Evolutionary conservation across 2,888 invertebrate genomes (phyloP).

Genomic region (Phyto melanocephala): DNA sequence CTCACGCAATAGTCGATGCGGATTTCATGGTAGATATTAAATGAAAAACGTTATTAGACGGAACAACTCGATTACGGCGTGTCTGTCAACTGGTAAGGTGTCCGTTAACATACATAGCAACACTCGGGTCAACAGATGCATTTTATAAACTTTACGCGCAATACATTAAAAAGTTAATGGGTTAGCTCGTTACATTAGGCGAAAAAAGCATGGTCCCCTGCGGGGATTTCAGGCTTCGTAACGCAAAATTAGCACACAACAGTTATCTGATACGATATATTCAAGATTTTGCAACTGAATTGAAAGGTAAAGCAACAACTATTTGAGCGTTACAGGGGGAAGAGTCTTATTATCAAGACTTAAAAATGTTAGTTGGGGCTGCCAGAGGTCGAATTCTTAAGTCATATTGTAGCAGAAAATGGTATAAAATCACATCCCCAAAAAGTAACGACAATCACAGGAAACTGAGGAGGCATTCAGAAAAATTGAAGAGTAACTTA

Average conservation of each 20-base stretch:
- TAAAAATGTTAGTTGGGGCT: conserved; percentile 34
- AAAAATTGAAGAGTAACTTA: not conserved
- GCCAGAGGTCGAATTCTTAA: conserved; percentile 30
- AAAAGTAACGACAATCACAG: conserved; percentile 1
- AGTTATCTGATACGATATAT: conserved; percentile 72
- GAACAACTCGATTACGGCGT: too few species aligned
- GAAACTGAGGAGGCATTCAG: too few species aligned
- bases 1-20: conserved; percentile 3
- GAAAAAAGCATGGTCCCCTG: conserved; percentile 68
- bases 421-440: not conserved
- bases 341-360: conserved; percentile 22
- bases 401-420: not conserved
- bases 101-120: too few species aligned
- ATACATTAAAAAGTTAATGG: conserved; percentile 72
- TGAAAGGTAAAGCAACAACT: conserved; percentile 12
- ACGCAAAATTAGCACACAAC: conserved; percentile 71
- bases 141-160: too few species aligned
- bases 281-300: conserved; percentile 66
- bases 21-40: conserved; percentile 11
- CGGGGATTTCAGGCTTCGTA: conserved; percentile 71
- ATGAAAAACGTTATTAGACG: not conserved
- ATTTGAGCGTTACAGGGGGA: conserved; percentile 8
- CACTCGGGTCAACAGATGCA: too few species aligned
- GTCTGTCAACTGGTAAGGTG: too few species aligned
- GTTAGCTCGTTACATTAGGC: conserved; percentile 74